Base-by-base conservation (phyloP, 2,888 invertebrate genomes). In the Sminthurinus aureus region DNA sequence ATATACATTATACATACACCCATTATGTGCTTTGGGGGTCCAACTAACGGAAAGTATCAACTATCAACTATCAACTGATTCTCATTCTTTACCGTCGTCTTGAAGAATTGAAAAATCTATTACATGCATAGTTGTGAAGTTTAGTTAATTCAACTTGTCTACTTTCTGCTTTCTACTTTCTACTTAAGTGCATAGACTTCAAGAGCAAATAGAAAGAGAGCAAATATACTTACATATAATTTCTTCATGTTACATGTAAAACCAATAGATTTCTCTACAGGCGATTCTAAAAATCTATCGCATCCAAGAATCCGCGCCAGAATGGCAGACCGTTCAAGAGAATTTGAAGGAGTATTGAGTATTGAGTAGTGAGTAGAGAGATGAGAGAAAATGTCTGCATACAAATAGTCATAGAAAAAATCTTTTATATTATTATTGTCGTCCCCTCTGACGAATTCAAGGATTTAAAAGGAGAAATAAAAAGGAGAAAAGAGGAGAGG, bases 81-180 rank as follows among this genome's bases (percentile, higher is more conserved):
- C 80, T 76, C 83, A 83, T 80, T 80, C 80, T 83, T 83, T 80
- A 79, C 66, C 74, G 80, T 80, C 80, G 71, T 6, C n/a, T 78
- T 3, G 64, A 66, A 78, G 22, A 78, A 78, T 52, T 51, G n/a
- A 50, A 38, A 38, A 38, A 38, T 38, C 38, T 38, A 38, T 38
- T 38, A 38, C 6, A 38, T 38, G 38, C 71, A 20, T 24, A 20
- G 13, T 18, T 20, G 24, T 71, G 20, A 75, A 75, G 75, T 71
- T 71, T 71, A 71, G 8, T 71, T 71, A 22, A 71, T 26, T 69
- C 67, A 69, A 20, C 67, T 69, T 71, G 67, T 20, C 67, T 67
- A 22, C 67, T 20, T n/a, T 22, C 67, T 11, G 8, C n/a, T 67
- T 22, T 67, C n/a, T 67, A 18, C 64, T n/a, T n/a, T 64, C 2